Evolutionary conservation across 2,113 vertebrate species (phyloP).

Genomic region (Lutjanus erythropterus): DNA sequence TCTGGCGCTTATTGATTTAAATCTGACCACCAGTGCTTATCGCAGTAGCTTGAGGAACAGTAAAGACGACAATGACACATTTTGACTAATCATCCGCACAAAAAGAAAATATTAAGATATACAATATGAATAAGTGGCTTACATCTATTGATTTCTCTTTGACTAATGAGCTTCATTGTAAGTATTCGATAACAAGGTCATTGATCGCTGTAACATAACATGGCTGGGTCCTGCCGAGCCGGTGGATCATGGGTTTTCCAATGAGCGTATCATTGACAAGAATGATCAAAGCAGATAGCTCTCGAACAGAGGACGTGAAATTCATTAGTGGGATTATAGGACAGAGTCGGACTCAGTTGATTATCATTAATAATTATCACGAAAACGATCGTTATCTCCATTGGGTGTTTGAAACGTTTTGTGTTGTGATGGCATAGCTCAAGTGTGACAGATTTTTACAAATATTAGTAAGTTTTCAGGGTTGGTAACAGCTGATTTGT

Average conservation of each 20-base stretch:
- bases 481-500: neutral
- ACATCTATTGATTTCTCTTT: constrained; percentile 73
- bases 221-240: constrained; percentile 43
- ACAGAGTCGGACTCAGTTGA: neutral
- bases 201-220: constrained; percentile 78
- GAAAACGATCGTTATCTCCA: constrained; percentile 25
- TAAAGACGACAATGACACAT: constrained; percentile 43
- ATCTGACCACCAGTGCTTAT: constrained; percentile 29
- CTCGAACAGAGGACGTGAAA: constrained; percentile 49
- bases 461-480: neutral
- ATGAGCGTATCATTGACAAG: constrained; percentile 60
- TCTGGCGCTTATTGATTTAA: constrained; percentile 39
- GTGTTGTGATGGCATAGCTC: neutral
- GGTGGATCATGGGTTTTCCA: constrained; percentile 58
- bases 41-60: constrained; percentile 26
- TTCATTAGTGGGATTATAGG: constrained; percentile 47
- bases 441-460: constrained; percentile 11
- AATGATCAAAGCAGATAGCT: constrained; percentile 69
- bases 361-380: constrained; percentile 39
- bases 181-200: constrained; percentile 84
- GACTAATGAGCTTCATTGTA: constrained; percentile 82
- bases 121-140: constrained; percentile 67
- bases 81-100: constrained; percentile 44
- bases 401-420: neutral
- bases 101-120: constrained; percentile 50